Base-by-base conservation (phyloP, 2,113 vertebrate species). In the Cervus canadensis region DNA sequence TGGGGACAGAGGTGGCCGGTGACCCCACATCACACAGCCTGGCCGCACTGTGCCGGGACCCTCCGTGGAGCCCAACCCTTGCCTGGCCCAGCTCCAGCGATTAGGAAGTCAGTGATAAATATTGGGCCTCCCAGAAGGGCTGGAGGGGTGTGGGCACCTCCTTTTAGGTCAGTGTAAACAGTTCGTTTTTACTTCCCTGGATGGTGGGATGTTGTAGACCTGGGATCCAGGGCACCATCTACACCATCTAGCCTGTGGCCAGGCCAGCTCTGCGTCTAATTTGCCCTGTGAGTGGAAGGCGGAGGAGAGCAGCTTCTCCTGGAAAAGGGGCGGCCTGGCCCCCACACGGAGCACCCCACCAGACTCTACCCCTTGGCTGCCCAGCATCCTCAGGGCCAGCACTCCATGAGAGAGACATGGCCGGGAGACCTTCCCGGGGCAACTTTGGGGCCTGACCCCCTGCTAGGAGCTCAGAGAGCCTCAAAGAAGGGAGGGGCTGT, bases 1-100 rank as follows among this genome's bases (percentile, higher is more conserved):
- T 2, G 2, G 40, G 30, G 33, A 23, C 19, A 26, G 82, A 50
- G 56, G 3, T 4, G 9, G 13, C 16, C 0, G 6, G 36, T 3
- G 36, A 33, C 8, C 11, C 30, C 23, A 50, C 5, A 1, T 52
- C 60, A 0, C 28, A 7, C 28, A 52, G 85, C 71, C 50, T 14
- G 5, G 90, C 45, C 1, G 1, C 23, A 26, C 56, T 7, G 13
- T 17, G 16, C 60, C 1, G 2, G 14, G 87, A 21, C 62, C n/a
- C 19, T 26, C 76, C 28, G 1, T 2, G 7, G 9, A 30, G 33
- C 62, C 26, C 30, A 25, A 25, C 30, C 67, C 67, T 28, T 1
- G 1, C 30, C 30, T 36, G 79, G 40, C 13, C 50, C 87, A 28
- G 62, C 28, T 28, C 23, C 56, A 33, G 21, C 1, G 0, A 26